phyloP scores from a whole-genome alignment of 2,888 invertebrate species.

The Mantis religiosa region DNA sequence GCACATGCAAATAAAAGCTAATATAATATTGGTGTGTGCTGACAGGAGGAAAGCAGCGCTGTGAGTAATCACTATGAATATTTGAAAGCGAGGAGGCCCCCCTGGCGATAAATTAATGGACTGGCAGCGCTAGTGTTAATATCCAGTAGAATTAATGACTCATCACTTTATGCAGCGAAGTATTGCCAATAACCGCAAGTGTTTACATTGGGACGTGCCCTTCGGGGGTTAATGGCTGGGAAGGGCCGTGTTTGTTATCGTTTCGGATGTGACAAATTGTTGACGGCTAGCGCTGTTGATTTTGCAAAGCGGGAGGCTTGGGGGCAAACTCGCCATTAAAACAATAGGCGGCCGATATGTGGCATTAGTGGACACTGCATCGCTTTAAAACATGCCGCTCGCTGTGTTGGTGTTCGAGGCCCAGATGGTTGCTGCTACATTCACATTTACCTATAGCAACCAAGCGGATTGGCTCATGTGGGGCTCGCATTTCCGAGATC shows the following conservation, averaged over 20 bases:
- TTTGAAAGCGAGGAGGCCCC: neutral
- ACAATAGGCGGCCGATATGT: neutral
- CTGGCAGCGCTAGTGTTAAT: neutral
- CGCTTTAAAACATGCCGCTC: too few relatives aligned
- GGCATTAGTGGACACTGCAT: neutral
- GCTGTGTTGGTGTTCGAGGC: too few relatives aligned
- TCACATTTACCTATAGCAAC: too few relatives aligned
- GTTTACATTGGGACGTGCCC: neutral
- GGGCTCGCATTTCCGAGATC: too few relatives aligned
- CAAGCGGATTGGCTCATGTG: too few relatives aligned
- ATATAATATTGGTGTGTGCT: neutral
- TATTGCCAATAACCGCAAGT: neutral
- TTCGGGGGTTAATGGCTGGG: neutral
- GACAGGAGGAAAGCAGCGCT: neutral
- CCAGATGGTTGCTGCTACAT: too few relatives aligned
- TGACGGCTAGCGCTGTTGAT: neutral
- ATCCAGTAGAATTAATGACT: neutral
- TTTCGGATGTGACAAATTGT: neutral
- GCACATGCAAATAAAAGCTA: neutral
- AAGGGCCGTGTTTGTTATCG: neutral
- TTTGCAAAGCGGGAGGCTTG: neutral
- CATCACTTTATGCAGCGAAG: neutral
- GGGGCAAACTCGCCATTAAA: neutral
- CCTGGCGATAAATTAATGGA: neutral
- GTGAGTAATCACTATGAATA: neutral